Conservation (phyloP, 2,113 vertebrate species). For the Ornithorhynchus anatinus region DNA sequence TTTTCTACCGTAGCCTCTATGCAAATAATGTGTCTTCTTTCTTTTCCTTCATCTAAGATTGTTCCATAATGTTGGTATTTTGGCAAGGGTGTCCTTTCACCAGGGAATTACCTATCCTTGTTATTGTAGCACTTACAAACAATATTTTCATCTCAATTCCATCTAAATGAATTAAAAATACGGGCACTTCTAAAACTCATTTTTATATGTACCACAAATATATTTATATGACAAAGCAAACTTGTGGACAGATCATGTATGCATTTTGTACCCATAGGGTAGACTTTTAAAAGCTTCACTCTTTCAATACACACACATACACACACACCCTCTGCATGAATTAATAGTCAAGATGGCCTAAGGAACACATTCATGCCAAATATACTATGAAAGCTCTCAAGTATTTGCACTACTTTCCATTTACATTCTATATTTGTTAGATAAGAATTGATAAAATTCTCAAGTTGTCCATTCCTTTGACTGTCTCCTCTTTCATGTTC, state of each 20-base stretch:
- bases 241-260: background rate
- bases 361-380: too few species aligned
- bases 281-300: background rate
- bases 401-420: background rate
- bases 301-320: background rate
- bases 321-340: background rate
- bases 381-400: background rate
- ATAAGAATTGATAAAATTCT: background rate
- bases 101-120: background rate
- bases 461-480: background rate
- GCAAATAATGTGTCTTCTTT: constrained; percentile 45
- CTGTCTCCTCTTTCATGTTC: background rate
- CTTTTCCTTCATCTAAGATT: constrained; percentile 17
- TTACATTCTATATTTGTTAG: background rate
- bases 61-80: constrained; percentile 22
- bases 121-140: constrained; percentile 2
- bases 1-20: too few species aligned
- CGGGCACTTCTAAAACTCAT: background rate
- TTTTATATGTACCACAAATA: background rate
- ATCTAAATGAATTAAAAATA: background rate
- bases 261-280: background rate
- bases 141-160: background rate
- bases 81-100: constrained; percentile 4
- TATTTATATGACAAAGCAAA: background rate
- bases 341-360: too few species aligned